These are phyloP conservation scores for Lateolabrax maculatus DNA, from an alignment of 2,797 vertebrate species.

Conservation along the genomic window DNA sequence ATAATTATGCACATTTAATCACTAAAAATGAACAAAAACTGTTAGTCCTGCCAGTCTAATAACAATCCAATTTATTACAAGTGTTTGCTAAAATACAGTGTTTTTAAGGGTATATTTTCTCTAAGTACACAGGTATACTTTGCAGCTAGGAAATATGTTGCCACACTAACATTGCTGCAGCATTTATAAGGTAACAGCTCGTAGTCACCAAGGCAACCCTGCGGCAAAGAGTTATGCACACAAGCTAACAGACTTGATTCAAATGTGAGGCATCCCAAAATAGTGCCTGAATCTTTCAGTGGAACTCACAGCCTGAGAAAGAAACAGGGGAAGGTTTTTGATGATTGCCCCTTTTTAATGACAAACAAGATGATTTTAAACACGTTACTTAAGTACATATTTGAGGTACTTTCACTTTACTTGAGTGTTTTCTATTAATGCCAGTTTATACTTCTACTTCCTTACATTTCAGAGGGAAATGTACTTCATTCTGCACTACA, in stretches of 20 bases:
- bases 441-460: neutral
- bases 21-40: neutral
- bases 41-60: neutral
- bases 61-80: neutral
- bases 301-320: slow-evolving; percentile 9
- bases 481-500: neutral
- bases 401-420: neutral
- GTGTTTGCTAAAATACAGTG: neutral
- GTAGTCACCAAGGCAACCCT: slow-evolving; percentile 67
- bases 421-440: neutral
- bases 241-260: slow-evolving; percentile 40
- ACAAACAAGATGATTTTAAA: neutral
- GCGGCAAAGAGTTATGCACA: slow-evolving; percentile 43
- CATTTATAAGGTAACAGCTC: slow-evolving; percentile 44
- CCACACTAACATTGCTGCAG: slow-evolving; percentile 41
- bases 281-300: slow-evolving; percentile 29
- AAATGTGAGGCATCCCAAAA: slow-evolving; percentile 44
- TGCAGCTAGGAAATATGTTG: slow-evolving; percentile 12
- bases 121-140: neutral
- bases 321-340: neutral
- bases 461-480: neutral
- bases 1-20: slow-evolving; percentile 1
- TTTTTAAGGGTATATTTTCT: slow-evolving; percentile 12
- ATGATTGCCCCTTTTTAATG: neutral
- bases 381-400: neutral